phyloP scores from a whole-genome alignment of 1,140 invertebrate species.

The Sarcophaga bullata region DNA sequence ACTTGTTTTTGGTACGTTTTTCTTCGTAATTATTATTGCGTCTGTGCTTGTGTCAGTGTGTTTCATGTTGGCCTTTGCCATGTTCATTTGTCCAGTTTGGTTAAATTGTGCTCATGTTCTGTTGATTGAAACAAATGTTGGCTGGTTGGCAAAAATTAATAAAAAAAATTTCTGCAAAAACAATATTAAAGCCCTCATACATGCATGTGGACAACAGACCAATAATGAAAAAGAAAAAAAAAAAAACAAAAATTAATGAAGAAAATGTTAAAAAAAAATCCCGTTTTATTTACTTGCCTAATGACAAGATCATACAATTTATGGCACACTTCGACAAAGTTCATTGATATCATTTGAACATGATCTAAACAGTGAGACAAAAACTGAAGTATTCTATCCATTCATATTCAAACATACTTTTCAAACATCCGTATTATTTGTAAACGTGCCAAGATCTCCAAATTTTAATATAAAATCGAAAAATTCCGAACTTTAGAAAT shows the following conservation, averaged over 20 bases:
- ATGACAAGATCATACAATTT: conserved; percentile 17
- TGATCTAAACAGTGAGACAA: background rate
- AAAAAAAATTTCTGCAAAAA: background rate
- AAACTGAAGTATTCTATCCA: background rate
- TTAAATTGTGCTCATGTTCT: conserved; percentile 14
- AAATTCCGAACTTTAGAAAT: too few relatives aligned
- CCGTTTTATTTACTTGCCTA: conserved; percentile 1
- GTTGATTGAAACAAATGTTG: conserved; percentile 24
- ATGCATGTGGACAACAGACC: background rate
- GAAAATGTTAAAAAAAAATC: background rate
- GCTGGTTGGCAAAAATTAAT: background rate
- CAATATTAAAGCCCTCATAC: background rate
- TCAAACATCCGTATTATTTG: too few relatives aligned
- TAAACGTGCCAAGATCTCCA: too few relatives aligned
- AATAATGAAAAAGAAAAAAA: too few relatives aligned
- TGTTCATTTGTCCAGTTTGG: background rate
- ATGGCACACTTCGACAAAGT: conserved; percentile 20
- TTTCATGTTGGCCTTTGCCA: background rate
- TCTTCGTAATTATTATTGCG: background rate
- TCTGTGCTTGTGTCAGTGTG: background rate
- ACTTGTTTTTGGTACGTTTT: background rate
- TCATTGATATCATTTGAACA: conserved; percentile 11
- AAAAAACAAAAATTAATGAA: background rate
- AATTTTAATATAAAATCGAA: too few relatives aligned
- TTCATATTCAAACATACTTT: too few relatives aligned